These are phyloP conservation scores for Cheiracanthium punctorium DNA, from an alignment of 2,888 invertebrate species.

Conservation along the genomic window DNA sequence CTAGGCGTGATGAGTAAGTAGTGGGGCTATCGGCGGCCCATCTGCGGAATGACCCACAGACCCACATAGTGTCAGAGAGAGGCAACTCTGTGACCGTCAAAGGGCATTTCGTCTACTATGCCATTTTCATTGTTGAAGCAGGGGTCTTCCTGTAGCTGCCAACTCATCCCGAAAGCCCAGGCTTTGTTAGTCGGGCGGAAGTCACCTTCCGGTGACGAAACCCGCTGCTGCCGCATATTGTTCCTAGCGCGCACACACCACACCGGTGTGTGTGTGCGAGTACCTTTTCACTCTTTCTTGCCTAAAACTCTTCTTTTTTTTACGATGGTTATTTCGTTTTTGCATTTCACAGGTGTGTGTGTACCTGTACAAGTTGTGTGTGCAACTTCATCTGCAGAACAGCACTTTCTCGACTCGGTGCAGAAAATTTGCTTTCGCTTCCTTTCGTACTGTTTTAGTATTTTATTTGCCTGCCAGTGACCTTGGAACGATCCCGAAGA, in stretches of 20 bases:
- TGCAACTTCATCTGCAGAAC: no score
- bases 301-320: not conserved
- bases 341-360: not conserved
- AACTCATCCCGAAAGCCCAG: conserved; percentile 35
- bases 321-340: not conserved
- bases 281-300: not conserved
- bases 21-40: not conserved
- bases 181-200: conserved; percentile 43
- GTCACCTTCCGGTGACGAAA: conserved; percentile 53
- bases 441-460: no score
- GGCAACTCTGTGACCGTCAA: not conserved
- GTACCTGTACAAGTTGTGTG: not conserved
- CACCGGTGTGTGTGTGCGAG: conserved; percentile 1
- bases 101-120: not conserved
- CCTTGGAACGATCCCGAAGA: no score
- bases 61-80: conserved; percentile 24
- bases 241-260: no score
- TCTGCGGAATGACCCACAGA: conserved; percentile 34
- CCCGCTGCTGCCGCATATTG: conserved; percentile 27
- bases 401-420: no score
- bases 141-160: conserved; percentile 44
- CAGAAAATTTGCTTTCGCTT: no score
- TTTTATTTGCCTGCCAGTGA: no score
- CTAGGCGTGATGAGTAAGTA: conserved; percentile 2
- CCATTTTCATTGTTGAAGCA: not conserved